These are phyloP conservation scores for Falco columbarius DNA, from an alignment of 2,797 vertebrate genomes.

Conservation along the genomic window DNA sequence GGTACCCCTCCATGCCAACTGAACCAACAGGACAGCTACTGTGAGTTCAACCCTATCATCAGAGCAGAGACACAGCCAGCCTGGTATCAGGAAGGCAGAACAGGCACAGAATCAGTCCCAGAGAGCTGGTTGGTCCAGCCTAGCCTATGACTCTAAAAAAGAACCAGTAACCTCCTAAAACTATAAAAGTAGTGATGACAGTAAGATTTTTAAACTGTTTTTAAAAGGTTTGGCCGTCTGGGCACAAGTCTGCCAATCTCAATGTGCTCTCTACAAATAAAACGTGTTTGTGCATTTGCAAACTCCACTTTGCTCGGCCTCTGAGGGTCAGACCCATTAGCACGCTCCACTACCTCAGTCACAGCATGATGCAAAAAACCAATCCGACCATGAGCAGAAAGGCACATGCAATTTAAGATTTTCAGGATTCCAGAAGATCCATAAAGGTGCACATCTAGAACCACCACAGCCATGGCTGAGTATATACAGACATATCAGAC, in stretches of 20 bases:
- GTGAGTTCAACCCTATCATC: neutral
- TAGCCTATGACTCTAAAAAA: neutral
- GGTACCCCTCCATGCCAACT: neutral
- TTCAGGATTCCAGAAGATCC: neutral
- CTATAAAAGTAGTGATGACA: neutral
- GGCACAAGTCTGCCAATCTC: neutral
- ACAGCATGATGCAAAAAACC: constrained; percentile 36
- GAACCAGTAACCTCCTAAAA: neutral
- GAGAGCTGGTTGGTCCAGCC: neutral
- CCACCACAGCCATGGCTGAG: neutral
- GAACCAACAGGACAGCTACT: neutral
- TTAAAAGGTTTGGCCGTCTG: neutral
- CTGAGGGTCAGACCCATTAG: neutral
- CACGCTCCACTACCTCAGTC: neutral
- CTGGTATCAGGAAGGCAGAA: neutral
- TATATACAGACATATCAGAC: neutral
- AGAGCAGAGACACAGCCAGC: neutral
- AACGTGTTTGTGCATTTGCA: neutral
- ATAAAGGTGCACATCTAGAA: neutral
- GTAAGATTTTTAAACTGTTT: neutral
- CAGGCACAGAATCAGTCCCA: neutral
- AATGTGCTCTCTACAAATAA: neutral
- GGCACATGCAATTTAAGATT: neutral
- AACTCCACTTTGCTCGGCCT: neutral
- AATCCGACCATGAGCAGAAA: neutral